These are phyloP conservation scores for Stictonetta naevosa DNA, from an alignment of 2,113 vertebrate species.

Conservation along the genomic window DNA sequence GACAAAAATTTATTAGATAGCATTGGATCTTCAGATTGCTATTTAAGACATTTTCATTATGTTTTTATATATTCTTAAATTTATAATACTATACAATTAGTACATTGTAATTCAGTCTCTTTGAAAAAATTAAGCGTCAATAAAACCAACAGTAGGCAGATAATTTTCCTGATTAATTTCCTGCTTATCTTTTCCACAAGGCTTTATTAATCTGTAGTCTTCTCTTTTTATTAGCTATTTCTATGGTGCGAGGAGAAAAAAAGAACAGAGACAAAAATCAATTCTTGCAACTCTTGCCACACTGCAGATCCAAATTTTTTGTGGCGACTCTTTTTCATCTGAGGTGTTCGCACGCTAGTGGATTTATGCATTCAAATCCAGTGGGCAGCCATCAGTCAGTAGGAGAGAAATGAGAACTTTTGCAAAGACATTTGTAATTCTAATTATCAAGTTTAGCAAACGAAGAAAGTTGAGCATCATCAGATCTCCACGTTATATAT, in stretches of 20 bases:
- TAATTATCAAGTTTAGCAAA: neutral
- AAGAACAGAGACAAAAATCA: neutral
- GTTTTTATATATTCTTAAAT: slow-evolving; percentile 37
- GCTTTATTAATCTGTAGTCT: slow-evolving; percentile 6
- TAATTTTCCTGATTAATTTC: slow-evolving; percentile 41
- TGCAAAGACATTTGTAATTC: slow-evolving; percentile 20
- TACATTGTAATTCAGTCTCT: slow-evolving; percentile 13
- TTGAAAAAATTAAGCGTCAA: slow-evolving; percentile 32
- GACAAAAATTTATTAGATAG: neutral
- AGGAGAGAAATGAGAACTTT: neutral
- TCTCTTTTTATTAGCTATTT: neutral
- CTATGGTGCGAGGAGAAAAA: neutral
- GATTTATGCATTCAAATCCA: neutral
- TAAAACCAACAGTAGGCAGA: slow-evolving; percentile 2
- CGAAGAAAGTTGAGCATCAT: neutral
- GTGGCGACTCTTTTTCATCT: neutral
- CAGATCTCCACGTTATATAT: neutral
- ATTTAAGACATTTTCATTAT: slow-evolving; percentile 32
- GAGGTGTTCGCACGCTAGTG: neutral
- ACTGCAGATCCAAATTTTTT: neutral
- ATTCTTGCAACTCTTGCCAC: neutral
- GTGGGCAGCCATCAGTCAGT: slow-evolving; percentile 29
- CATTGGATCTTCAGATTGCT: neutral
- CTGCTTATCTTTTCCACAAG: neutral
- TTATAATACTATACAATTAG: slow-evolving; percentile 27